These are phyloP conservation scores for Bucorvus abyssinicus DNA, from an alignment of 2,797 vertebrate species.

Conservation along the genomic window DNA sequence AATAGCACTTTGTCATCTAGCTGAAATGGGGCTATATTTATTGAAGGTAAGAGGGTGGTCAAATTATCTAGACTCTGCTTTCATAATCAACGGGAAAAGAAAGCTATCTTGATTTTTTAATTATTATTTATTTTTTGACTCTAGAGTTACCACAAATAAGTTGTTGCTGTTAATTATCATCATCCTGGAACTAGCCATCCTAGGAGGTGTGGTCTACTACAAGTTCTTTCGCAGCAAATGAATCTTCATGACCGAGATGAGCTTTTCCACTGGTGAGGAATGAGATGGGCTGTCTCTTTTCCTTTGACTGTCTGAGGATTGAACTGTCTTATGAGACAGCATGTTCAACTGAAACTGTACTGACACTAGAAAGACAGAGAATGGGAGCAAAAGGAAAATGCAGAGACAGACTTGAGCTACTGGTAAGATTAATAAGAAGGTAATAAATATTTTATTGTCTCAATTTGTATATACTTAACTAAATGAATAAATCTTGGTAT, in stretches of 20 bases:
- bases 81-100: not conserved
- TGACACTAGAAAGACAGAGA: slow-evolving; percentile 33
- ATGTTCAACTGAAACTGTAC: not conserved
- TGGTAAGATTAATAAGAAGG: slow-evolving; percentile 64
- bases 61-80: not conserved
- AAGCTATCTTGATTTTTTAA: not conserved
- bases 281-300: not conserved
- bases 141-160: slow-evolving; percentile 92
- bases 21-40: not conserved
- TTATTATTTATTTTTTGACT: not conserved
- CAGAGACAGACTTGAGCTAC: slow-evolving; percentile 55
- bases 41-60: not conserved
- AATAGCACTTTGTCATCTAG: not conserved
- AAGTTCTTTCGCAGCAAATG: slow-evolving; percentile 87
- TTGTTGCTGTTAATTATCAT: slow-evolving; percentile 90
- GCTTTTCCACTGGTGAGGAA: not conserved
- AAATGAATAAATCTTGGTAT: slow-evolving; percentile 50
- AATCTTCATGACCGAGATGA: not conserved
- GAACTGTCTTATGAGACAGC: not conserved
- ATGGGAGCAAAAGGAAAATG: slow-evolving; percentile 33
- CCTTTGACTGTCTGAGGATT: not conserved
- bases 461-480: slow-evolving; percentile 62
- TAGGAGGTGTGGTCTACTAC: slow-evolving; percentile 91
- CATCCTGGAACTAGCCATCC: slow-evolving; percentile 89
- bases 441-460: slow-evolving; percentile 76